These are phyloP conservation scores for Pilophorus perplexus DNA, from an alignment of 2,888 invertebrate species.

Conservation along the genomic window DNA sequence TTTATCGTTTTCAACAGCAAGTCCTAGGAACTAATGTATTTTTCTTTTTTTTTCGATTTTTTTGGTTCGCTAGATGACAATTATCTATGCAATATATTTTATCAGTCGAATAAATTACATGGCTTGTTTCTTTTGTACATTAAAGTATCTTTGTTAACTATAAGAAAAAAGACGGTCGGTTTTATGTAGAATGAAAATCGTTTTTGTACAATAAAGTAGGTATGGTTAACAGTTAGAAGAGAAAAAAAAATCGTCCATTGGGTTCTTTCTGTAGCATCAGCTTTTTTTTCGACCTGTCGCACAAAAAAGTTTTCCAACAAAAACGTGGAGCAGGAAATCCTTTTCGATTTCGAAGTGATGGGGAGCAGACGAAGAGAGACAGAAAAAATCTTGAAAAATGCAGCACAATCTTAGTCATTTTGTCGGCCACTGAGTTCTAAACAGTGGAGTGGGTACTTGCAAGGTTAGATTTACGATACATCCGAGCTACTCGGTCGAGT, in stretches of 20 bases:
- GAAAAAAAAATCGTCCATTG: neutral
- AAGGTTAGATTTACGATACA: slow-evolving; percentile 7
- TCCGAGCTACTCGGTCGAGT: slow-evolving; percentile 36
- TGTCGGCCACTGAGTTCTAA: slow-evolving; percentile 7
- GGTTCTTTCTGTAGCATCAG: slow-evolving; percentile 4
- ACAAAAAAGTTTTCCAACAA: neutral
- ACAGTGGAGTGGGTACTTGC: slow-evolving; percentile 14
- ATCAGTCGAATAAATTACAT: slow-evolving; percentile 38
- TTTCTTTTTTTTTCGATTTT: too few species aligned
- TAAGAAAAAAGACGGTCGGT: slow-evolving; percentile 21
- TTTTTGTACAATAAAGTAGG: too few species aligned
- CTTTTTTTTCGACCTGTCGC: slow-evolving; percentile 9
- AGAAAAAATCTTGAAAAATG: neutral
- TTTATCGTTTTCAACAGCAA: slow-evolving; percentile 18
- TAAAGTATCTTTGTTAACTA: slow-evolving; percentile 5
- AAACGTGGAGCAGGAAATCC: neutral
- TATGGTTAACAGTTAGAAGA: too few species aligned
- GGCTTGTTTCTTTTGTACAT: slow-evolving; percentile 29
- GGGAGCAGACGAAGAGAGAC: slow-evolving; percentile 15
- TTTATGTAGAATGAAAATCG: too few species aligned
- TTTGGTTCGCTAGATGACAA: slow-evolving; percentile 20
- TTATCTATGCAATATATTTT: slow-evolving; percentile 33
- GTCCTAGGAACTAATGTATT: slow-evolving; percentile 40
- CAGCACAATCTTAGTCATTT: slow-evolving; percentile 21
- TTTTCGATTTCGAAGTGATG: neutral